A percentile compares a stretch with the other conserved stretches of the same genome.
Conservation (phyloP, 1,140 invertebrate genomes). For the Neodiprion fabricii region DNA sequence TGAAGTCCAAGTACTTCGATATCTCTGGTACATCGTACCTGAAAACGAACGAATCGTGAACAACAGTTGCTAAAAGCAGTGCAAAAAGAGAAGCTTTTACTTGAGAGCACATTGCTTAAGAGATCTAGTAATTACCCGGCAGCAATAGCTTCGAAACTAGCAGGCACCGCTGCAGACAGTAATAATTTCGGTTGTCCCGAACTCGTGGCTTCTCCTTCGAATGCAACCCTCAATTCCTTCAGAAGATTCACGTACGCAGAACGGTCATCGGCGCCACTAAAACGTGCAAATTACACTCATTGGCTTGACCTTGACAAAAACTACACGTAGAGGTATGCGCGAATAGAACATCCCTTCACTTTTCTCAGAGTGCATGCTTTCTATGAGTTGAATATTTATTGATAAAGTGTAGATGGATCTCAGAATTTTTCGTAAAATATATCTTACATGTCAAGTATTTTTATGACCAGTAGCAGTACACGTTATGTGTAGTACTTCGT, state of each 20-base stretch:
- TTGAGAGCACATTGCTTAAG: not conserved
- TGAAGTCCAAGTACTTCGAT: constrained; percentile 91
- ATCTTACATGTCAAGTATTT: not conserved
- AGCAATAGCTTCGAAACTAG: constrained; percentile 90
- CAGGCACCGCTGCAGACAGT: constrained; percentile 89
- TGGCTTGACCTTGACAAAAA: constrained; percentile 8
- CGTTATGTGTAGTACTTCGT: not conserved
- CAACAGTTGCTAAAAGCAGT: not conserved
- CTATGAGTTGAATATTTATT: not conserved
- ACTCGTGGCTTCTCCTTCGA: constrained; percentile 83
- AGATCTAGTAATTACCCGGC: constrained; percentile 68
- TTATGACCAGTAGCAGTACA: not conserved
- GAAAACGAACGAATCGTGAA: constrained; percentile 21
- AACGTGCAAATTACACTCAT: constrained; percentile 16
- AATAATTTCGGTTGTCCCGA: constrained; percentile 73
- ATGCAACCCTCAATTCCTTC: constrained; percentile 84
- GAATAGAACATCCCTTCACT: not conserved
- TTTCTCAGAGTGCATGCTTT: not conserved
- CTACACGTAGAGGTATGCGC: constrained; percentile 4
- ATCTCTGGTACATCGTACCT: constrained; percentile 93
- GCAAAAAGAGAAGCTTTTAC: constrained; percentile 10
- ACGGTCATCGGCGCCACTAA: constrained; percentile 82
- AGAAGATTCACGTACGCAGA: constrained; percentile 81
- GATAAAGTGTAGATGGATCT: not conserved
- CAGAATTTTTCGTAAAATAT: not conserved